phyloP scores from a whole-genome alignment of 2,888 invertebrate genomes.

The Ectemnius continuus region DNA sequence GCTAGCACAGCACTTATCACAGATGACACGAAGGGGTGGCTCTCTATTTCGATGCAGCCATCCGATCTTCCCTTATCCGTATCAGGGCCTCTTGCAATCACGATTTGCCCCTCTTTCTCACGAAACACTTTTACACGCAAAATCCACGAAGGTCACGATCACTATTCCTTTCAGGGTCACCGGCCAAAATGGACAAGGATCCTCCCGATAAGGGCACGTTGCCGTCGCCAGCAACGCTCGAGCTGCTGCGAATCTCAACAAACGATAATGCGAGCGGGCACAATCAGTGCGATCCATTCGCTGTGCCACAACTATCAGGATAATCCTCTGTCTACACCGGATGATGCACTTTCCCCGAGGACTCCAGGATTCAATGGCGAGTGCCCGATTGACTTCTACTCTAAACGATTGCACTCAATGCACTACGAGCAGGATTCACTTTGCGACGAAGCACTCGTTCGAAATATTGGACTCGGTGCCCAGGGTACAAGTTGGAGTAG shows the following conservation, averaged over 20 bases:
- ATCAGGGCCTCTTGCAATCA: too few relatives aligned
- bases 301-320: slow-evolving; percentile 23
- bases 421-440: too few relatives aligned
- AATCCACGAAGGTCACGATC: slow-evolving; percentile 14
- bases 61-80: too few relatives aligned
- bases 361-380: too few relatives aligned
- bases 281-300: not conserved
- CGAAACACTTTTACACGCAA: slow-evolving; percentile 13
- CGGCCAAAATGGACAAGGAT: not conserved
- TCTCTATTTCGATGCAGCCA: not conserved
- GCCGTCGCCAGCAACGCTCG: slow-evolving; percentile 20
- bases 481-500: too few relatives aligned
- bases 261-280: too few relatives aligned
- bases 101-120: slow-evolving; percentile 11
- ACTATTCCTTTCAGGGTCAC: slow-evolving; percentile 17
- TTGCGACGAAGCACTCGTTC: too few relatives aligned
- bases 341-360: slow-evolving; percentile 18
- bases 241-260: not conserved
- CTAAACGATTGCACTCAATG: too few relatives aligned
- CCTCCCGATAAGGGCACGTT: slow-evolving; percentile 8
- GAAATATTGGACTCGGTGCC: too few relatives aligned
- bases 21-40: slow-evolving; percentile 7
- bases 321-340: not conserved
- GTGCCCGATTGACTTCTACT: too few relatives aligned
- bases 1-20: slow-evolving; percentile 31